A percentile compares a stretch with the other conserved stretches of the same genome.
phyloP scores from a whole-genome alignment of 2,113 vertebrate species.

The Crotalus viridis region DNA sequence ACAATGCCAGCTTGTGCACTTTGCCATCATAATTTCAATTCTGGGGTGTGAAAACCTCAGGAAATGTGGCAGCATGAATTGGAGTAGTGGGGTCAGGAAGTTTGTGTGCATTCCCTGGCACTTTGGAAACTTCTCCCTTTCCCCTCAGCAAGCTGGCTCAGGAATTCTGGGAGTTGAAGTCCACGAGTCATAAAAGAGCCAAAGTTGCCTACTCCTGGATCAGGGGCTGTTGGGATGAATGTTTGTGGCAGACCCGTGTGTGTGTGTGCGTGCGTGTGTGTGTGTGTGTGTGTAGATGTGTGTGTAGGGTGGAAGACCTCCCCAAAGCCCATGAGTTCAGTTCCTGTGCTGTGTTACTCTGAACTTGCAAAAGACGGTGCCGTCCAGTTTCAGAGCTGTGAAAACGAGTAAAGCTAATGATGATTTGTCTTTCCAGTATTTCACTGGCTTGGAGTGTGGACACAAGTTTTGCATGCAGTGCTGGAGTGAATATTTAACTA shows the following conservation, averaged over 20 bases:
- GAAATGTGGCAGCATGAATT: background rate
- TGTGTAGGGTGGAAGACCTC: no score
- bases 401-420: accelerated
- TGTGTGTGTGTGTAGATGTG: no score
- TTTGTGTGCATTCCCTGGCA: background rate
- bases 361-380: background rate
- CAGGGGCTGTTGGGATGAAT: background rate
- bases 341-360: background rate
- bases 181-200: no score
- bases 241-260: background rate
- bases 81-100: background rate
- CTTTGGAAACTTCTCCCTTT: background rate
- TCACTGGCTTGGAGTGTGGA: slow-evolving; percentile 98
- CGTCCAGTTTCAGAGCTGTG: background rate
- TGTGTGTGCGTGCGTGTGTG: no score
- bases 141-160: no score
- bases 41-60: background rate
- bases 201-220: background rate
- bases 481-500: slow-evolving; percentile 99
- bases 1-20: background rate
- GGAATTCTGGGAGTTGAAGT: no score
- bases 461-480: slow-evolving; percentile 99
- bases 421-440: slow-evolving; percentile 79
- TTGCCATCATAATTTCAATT: background rate
- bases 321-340: background rate